phyloP scores from a whole-genome alignment of 2,113 vertebrate species.

The Periophthalmus modestus region DNA sequence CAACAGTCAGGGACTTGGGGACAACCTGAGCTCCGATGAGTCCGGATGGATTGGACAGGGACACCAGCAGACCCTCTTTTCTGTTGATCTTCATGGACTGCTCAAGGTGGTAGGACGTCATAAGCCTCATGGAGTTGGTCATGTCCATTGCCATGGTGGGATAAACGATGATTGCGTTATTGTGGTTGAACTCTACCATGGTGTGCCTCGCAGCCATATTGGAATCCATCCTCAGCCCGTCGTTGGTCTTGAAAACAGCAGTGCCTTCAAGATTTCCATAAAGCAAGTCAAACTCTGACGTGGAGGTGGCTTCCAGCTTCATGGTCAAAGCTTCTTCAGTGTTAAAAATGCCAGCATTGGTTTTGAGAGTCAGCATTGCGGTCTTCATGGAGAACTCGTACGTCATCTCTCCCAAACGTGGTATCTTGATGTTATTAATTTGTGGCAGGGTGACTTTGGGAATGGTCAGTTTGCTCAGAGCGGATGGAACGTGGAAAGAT shows the following conservation, averaged over 20 bases:
- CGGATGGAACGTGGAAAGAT: constrained; percentile 74
- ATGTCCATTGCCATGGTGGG: constrained; percentile 77
- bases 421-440: constrained; percentile 77
- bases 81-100: constrained; percentile 84
- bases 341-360: constrained; percentile 82
- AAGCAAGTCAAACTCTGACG: constrained; percentile 79
- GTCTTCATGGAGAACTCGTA: constrained; percentile 89
- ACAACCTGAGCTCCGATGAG: constrained; percentile 75
- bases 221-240: constrained; percentile 81
- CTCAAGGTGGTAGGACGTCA: constrained; percentile 72
- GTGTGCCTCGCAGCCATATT: constrained; percentile 76
- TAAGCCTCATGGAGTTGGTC: constrained; percentile 75
- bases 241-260: constrained; percentile 78
- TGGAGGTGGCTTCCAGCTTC: constrained; percentile 79
- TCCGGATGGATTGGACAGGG: constrained; percentile 80
- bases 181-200: constrained; percentile 81
- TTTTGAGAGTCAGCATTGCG: constrained; percentile 82
- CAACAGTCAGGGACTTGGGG: constrained; percentile 35
- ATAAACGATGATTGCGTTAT: constrained; percentile 78
- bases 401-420: constrained; percentile 86
- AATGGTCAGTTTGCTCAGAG: constrained; percentile 78
- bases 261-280: constrained; percentile 83
- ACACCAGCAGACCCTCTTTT: constrained; percentile 51
- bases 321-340: constrained; percentile 83
- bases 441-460: constrained; percentile 78